phyloP scores from a whole-genome alignment of 2,797 vertebrate species.

The Halcyon badia region DNA sequence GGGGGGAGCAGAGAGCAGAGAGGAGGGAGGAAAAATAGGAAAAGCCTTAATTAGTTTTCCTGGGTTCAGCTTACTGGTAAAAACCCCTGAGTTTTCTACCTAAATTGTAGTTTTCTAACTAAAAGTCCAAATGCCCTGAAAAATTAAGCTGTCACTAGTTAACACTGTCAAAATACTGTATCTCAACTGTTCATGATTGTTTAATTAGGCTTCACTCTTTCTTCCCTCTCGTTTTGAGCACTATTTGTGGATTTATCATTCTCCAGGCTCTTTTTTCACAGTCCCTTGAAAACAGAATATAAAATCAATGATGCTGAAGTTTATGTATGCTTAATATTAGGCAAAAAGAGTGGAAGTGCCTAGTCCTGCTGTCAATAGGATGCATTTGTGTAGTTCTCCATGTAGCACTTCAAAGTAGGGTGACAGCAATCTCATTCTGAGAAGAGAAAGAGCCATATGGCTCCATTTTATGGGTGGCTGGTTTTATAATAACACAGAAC shows the following conservation, averaged over 20 bases:
- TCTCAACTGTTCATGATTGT: neutral
- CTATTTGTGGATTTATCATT: neutral
- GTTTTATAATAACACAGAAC: neutral
- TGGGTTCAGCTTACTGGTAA: neutral
- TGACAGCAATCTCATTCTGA: neutral
- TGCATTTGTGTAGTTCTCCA: neutral
- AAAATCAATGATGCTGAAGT: slow-evolving; percentile 11
- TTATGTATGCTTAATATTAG: neutral
- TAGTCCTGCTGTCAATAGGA: neutral
- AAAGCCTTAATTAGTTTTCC: neutral
- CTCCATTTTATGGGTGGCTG: neutral
- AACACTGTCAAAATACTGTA: neutral
- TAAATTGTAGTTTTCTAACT: neutral
- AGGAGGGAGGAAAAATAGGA: neutral
- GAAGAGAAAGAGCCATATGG: neutral
- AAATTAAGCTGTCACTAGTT: neutral
- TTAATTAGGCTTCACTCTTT: neutral
- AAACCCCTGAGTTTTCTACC: neutral
- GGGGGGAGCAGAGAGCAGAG: accelerated
- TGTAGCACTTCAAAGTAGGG: neutral
- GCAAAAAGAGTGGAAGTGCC: neutral
- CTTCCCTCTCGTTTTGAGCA: neutral
- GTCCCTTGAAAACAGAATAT: neutral
- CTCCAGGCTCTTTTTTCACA: neutral
- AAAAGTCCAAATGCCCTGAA: neutral